A percentile compares a stretch with the other conserved stretches of the same genome.
Evolutionary conservation across 2,113 vertebrate genomes (phyloP).

Genomic region (Grantiella picta): DNA sequence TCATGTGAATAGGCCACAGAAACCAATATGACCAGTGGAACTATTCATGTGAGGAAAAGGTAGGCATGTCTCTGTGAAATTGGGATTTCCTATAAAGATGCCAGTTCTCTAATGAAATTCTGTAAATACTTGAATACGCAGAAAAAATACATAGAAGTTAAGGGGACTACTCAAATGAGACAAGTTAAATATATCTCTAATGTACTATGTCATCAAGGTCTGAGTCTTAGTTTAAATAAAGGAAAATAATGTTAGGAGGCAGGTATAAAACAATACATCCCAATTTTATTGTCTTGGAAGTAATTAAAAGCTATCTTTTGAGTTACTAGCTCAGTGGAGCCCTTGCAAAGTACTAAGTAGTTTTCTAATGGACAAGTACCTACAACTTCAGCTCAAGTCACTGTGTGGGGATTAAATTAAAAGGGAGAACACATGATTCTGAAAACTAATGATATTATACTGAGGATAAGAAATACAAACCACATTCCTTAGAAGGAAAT

Average conservation of each 20-base stretch:
- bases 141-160: background rate
- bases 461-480: conserved; percentile 8
- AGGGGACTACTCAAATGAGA: background rate
- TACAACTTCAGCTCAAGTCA: background rate
- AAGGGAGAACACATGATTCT: background rate
- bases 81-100: background rate
- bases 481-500: conserved; percentile 35
- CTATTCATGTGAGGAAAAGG: background rate
- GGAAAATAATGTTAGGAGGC: background rate
- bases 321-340: background rate
- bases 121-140: background rate
- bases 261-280: background rate
- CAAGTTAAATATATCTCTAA: background rate
- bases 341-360: background rate
- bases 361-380: background rate
- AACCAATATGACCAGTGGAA: background rate
- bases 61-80: background rate
- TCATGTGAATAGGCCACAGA: background rate
- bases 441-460: background rate
- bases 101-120: background rate
- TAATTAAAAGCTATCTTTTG: conserved; percentile 10
- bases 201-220: background rate
- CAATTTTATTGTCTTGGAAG: background rate
- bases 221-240: background rate
- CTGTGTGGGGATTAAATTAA: background rate